Percentiles rank a stretch among this genome's conserved stretches.
These are phyloP conservation scores for Sprattus sprattus DNA, from an alignment of 2,113 vertebrate species.

Conservation along the genomic window DNA sequence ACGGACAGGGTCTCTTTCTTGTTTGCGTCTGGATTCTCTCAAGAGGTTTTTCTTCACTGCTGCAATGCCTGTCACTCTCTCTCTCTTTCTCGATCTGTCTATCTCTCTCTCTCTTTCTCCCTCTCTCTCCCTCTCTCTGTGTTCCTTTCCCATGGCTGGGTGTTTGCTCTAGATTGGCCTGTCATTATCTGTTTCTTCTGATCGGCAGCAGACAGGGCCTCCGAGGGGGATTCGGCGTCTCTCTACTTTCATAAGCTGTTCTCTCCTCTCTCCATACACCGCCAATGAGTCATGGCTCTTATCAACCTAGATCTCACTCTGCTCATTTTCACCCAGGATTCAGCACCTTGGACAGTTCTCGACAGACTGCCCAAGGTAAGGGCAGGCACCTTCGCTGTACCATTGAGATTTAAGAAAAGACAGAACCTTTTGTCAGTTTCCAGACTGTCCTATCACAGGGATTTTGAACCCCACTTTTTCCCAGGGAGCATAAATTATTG, in stretches of 20 bases:
- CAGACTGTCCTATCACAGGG: neutral
- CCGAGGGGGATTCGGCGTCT: neutral
- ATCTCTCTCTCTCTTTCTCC: neutral
- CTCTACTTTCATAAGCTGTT: neutral
- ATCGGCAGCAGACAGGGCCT: neutral
- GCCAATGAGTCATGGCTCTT: conserved; percentile 42
- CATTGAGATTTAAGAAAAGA: neutral
- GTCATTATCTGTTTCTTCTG: conserved; percentile 10
- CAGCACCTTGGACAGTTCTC: conserved; percentile 50
- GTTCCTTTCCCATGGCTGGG: neutral
- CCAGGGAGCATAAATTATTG: conserved; percentile 11
- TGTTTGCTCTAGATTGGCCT: conserved; percentile 18
- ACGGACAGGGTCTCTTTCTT: neutral
- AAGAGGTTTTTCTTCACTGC: conserved; percentile 1
- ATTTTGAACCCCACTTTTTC: neutral
- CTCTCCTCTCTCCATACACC: conserved; percentile 21
- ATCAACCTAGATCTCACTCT: conserved; percentile 53
- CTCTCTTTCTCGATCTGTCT: neutral
- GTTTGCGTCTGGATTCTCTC: neutral
- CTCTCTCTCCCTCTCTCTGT: neutral
- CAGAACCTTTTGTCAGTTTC: neutral
- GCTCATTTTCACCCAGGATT: conserved; percentile 45
- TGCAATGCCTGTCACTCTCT: neutral
- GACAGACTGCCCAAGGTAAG: neutral
- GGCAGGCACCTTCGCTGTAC: neutral